Conservation (phyloP, 2,888 invertebrate genomes). For the Cepaea hortensis region DNA sequence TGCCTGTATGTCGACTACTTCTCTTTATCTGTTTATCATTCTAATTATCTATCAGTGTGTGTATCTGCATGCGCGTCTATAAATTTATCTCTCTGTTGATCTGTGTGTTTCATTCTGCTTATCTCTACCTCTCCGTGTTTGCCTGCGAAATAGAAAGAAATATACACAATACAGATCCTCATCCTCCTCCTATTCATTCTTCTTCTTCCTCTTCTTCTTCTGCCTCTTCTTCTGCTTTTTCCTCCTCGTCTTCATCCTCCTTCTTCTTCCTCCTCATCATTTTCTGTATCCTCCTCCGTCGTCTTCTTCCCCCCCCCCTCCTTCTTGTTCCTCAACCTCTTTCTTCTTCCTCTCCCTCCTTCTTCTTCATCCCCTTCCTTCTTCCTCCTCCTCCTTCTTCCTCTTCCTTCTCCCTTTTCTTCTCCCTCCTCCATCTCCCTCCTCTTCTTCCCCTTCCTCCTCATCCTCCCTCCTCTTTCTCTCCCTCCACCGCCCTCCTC, state of each 20-base stretch:
- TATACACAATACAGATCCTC: no score
- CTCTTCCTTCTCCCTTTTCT: conserved; percentile 13
- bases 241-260: conserved; percentile 10
- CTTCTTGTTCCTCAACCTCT: conserved; percentile 1
- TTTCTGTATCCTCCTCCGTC: not conserved
- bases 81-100: not conserved
- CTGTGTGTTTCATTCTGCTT: not conserved
- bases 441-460: conserved; percentile 14
- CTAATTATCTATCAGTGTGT: not conserved
- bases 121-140: not conserved
- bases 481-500: conserved; percentile 8
- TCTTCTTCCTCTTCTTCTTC: no score
- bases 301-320: conserved; percentile 24
- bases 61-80: no score
- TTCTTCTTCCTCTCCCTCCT: conserved; percentile 21
- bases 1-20: not conserved
- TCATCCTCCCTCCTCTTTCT: conserved; percentile 2
- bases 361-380: not conserved
- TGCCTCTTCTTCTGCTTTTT: not conserved
- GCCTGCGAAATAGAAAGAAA: not conserved
- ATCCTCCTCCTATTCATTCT: not conserved
- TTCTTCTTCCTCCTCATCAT: conserved; percentile 21
- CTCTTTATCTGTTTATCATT: not conserved
- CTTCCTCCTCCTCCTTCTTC: not conserved
- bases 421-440: conserved; percentile 19